Percentiles rank a stretch among this genome's conserved stretches.
These are phyloP conservation scores for Hyles vespertilio DNA, from an alignment of 1,140 invertebrate species.

Conservation along the genomic window DNA sequence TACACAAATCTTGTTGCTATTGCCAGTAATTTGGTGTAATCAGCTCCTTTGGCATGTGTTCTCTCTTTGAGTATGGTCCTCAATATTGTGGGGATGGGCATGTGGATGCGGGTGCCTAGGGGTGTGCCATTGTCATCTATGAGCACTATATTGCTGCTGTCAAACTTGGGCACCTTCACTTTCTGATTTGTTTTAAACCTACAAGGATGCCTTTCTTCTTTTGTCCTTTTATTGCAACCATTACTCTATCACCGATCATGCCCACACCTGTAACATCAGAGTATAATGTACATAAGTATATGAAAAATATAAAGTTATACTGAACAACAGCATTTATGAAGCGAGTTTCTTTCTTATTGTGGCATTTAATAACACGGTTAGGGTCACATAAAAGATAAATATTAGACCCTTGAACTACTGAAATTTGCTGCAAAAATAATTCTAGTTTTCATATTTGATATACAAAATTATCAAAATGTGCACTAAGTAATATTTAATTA, in stretches of 20 bases:
- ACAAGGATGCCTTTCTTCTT: constrained; percentile 98
- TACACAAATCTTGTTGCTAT: constrained; percentile 96
- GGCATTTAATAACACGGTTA: no score
- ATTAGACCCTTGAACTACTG: no score
- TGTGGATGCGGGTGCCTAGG: constrained; percentile 94
- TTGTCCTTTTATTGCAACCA: constrained; percentile 97
- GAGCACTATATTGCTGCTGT: constrained; percentile 97
- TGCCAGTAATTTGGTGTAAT: constrained; percentile 96
- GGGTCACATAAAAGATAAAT: no score
- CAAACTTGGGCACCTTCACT: constrained; percentile 92
- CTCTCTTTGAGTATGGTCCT: constrained; percentile 90
- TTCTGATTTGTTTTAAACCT: constrained; percentile 92
- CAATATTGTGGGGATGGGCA: constrained; percentile 95
- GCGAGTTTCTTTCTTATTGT: no score
- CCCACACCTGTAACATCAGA: constrained; percentile 62
- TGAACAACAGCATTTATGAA: no score
- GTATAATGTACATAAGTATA: neutral
- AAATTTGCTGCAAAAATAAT: no score
- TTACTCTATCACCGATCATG: constrained; percentile 87
- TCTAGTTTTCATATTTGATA: no score
- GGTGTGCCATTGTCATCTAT: constrained; percentile 96
- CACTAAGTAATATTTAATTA: no score
- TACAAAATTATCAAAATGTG: no score
- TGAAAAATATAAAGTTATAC: no score
- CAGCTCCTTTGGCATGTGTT: constrained; percentile 88